A percentile compares a stretch with the other conserved stretches of the same genome.
phyloP scores from a whole-genome alignment of 2,797 vertebrate genomes.

The Takifugu ocellatus region DNA sequence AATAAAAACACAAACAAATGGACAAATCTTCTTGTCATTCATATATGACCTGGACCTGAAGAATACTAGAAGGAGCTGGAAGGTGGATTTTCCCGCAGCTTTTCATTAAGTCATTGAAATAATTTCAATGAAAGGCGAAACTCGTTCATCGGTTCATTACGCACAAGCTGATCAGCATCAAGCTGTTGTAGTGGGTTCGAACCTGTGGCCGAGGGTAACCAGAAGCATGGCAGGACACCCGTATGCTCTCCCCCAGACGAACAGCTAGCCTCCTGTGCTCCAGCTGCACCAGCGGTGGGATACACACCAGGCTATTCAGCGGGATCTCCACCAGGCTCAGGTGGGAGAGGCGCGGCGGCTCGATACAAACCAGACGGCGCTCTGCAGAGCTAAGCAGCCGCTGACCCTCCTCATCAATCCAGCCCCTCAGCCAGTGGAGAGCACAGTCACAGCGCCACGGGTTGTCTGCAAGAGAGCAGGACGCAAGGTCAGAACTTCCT shows the following conservation, averaged over 20 bases:
- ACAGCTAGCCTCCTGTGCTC: constrained; percentile 83
- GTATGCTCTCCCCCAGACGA: constrained; percentile 82
- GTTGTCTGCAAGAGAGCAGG: constrained; percentile 73
- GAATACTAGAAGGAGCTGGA: no score
- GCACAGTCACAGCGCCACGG: constrained; percentile 92
- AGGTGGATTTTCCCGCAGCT: no score
- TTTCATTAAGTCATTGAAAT: no score
- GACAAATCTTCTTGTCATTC: no score
- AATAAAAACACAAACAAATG: no score
- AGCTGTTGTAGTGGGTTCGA: no score
- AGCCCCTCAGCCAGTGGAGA: constrained; percentile 85
- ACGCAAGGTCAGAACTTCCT: no score
- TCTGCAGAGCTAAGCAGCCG: constrained; percentile 83
- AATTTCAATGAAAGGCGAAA: no score
- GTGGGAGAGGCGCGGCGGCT: constrained; percentile 85
- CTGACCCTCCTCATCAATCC: constrained; percentile 85
- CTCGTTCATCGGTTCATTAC: no score
- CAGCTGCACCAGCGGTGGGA: constrained; percentile 84
- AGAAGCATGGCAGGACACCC: constrained; percentile 87
- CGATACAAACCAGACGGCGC: constrained; percentile 80
- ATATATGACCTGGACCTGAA: no score
- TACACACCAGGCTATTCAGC: constrained; percentile 86
- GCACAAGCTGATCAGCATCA: no score
- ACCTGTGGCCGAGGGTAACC: constrained; percentile 84
- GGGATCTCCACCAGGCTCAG: constrained; percentile 84